phyloP scores from a whole-genome alignment of 2,888 invertebrate species.

The Dryadula phaetusa region DNA sequence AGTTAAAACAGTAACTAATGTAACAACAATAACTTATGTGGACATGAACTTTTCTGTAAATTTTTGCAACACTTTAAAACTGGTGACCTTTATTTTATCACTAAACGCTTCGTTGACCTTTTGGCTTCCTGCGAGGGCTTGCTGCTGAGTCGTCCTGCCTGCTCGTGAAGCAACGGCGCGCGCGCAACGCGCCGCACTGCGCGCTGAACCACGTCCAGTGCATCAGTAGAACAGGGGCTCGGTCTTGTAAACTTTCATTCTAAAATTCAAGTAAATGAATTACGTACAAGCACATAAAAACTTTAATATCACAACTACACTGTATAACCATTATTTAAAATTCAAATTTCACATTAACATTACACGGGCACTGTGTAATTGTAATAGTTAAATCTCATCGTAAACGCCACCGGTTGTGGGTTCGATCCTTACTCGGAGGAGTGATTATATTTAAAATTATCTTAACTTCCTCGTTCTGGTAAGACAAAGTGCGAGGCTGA shows the following conservation, averaged over 20 bases:
- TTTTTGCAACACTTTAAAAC: neutral
- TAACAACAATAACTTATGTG: neutral
- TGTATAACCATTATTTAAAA: too few species aligned
- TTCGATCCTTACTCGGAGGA: too few species aligned
- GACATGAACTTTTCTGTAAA: neutral
- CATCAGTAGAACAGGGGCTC: neutral
- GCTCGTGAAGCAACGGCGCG: slow-evolving; percentile 25
- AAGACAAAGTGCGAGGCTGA: too few species aligned
- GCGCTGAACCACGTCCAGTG: slow-evolving; percentile 22
- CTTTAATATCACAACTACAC: too few species aligned
- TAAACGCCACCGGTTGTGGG: too few species aligned
- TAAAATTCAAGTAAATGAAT: too few species aligned
- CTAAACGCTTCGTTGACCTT: slow-evolving; percentile 8
- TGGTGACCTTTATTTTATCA: slow-evolving; percentile 4
- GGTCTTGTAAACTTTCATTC: neutral
- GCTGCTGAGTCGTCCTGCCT: neutral
- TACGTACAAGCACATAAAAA: too few species aligned
- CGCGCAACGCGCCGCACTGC: slow-evolving; percentile 9
- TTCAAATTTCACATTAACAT: too few species aligned
- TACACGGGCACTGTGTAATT: too few species aligned
- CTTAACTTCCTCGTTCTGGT: too few species aligned
- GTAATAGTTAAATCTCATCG: too few species aligned
- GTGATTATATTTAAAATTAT: too few species aligned
- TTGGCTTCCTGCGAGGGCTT: neutral
- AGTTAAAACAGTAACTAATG: neutral